These are phyloP conservation scores for Trichosurus vulpecula DNA, from an alignment of 2,797 vertebrate genomes.

Conservation along the genomic window DNA sequence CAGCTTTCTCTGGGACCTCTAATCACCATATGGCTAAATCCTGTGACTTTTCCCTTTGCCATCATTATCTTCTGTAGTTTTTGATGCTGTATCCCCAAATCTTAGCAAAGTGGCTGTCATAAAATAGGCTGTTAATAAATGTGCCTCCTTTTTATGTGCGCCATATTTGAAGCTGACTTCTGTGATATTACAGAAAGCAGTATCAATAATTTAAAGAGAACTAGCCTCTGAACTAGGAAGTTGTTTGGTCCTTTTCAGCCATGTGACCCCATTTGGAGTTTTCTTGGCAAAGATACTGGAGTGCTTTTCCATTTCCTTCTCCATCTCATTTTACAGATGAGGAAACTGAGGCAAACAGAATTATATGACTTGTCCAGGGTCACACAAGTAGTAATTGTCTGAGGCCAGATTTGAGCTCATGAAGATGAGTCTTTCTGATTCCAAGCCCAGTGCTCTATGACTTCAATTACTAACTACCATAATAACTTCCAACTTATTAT, in stretches of 20 bases:
- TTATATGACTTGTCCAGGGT: background rate
- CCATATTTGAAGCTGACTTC: background rate
- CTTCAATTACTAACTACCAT: too few species aligned
- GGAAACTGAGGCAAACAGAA: background rate
- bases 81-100: background rate
- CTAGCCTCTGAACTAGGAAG: background rate
- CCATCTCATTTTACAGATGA: background rate
- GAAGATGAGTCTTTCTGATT: background rate
- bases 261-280: background rate
- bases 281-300: background rate
- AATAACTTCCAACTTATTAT: too few species aligned
- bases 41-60: background rate
- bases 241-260: background rate
- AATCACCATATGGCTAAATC: background rate
- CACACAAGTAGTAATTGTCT: background rate
- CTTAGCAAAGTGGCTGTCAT: background rate
- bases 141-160: background rate
- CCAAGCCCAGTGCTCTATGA: too few species aligned
- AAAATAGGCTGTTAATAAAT: background rate
- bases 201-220: background rate
- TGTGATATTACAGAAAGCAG: background rate
- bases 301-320: background rate
- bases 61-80: background rate
- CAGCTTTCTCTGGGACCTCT: background rate
- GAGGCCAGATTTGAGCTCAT: background rate